Evolutionary conservation across 2,113 vertebrate genomes (phyloP).

Genomic region (Antechinus flavipes): DNA sequence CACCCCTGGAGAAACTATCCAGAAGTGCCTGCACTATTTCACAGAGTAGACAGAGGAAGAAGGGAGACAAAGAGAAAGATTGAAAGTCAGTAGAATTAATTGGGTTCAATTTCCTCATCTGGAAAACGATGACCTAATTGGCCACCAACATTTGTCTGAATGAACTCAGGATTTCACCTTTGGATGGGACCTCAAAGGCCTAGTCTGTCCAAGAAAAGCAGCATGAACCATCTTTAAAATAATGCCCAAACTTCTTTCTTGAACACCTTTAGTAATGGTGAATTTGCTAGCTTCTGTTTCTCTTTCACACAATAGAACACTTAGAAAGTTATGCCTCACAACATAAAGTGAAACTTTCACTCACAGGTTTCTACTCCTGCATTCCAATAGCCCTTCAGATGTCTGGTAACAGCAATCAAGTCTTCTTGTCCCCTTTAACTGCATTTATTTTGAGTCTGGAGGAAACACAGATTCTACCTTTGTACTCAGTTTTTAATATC

Average conservation of each 20-base stretch:
- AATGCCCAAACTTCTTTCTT: background rate
- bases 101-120: background rate
- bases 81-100: background rate
- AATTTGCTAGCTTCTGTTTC: background rate
- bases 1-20: background rate
- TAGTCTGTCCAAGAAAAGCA: background rate
- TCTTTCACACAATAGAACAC: background rate
- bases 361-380: background rate
- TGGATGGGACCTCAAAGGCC: background rate
- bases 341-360: background rate
- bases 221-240: background rate
- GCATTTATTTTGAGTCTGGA: background rate
- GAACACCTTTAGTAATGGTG: background rate
- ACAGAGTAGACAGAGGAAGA: background rate
- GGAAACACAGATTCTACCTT: background rate
- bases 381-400: background rate
- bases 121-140: background rate
- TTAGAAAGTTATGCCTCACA: background rate
- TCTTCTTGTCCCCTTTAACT: background rate
- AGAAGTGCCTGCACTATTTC: background rate
- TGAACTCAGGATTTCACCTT: background rate
- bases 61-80: background rate
- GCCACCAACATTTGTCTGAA: background rate
- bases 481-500: background rate
- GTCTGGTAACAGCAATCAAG: background rate